phyloP scores from a whole-genome alignment of 2,797 vertebrate genomes.

The Emydoidea blandingii region DNA sequence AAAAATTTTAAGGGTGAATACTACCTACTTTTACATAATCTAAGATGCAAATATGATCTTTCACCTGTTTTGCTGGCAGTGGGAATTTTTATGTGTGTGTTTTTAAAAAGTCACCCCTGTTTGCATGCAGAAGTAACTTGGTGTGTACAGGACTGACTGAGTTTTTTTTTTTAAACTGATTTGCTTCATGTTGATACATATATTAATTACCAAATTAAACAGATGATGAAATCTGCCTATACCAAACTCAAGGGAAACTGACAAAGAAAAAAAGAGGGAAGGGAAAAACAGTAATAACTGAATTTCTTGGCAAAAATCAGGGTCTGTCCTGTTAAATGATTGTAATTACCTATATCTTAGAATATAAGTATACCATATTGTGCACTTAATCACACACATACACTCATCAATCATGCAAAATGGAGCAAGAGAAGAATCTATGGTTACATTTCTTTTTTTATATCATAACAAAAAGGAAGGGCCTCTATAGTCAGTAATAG shows the following conservation, averaged over 20 bases:
- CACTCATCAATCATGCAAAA: not conserved
- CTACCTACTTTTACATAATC: not conserved
- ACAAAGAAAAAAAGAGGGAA: not conserved
- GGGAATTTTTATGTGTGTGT: not conserved
- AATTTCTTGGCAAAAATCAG: not conserved
- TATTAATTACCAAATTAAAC: not conserved
- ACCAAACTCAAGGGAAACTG: not conserved
- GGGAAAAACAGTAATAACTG: not conserved
- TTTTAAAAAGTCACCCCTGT: not conserved
- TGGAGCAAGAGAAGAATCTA: not conserved
- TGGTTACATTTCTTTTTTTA: not conserved
- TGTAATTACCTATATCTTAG: not conserved
- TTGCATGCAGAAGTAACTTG: not conserved
- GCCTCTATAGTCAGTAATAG: not conserved
- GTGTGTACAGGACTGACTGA: not conserved
- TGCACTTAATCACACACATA: not conserved
- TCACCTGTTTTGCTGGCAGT: not conserved
- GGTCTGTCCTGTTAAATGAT: not conserved
- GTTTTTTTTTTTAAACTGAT: not conserved
- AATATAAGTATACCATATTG: not conserved
- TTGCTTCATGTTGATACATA: not conserved
- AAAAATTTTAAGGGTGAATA: not conserved
- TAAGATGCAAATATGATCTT: not conserved
- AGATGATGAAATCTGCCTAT: not conserved
- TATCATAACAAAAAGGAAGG: slow-evolving; percentile 3